phyloP scores from a whole-genome alignment of 2,797 vertebrate species.

The Anguilla anguilla region DNA sequence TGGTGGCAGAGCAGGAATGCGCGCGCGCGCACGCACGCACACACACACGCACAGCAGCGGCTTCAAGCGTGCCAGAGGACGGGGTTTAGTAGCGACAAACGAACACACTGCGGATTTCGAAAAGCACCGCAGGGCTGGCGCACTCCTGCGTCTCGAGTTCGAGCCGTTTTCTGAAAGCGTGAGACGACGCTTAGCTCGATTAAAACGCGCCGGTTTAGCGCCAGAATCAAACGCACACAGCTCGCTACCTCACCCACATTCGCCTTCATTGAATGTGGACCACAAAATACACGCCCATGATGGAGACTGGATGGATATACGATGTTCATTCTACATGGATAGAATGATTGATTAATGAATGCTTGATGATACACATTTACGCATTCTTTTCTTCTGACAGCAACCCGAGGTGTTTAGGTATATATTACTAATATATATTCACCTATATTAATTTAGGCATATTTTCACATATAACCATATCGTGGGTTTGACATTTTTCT shows the following conservation, averaged over 20 bases:
- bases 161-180: neutral
- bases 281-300: neutral
- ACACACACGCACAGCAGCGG: neutral
- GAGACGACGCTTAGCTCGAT: neutral
- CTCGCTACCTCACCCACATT: neutral
- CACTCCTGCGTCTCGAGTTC: neutral
- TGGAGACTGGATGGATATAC: neutral
- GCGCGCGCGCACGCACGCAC: neutral
- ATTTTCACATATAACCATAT: too few relatives aligned
- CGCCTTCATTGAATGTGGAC: neutral
- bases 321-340: neutral
- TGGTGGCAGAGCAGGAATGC: neutral
- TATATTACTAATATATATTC: too few relatives aligned
- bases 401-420: too few relatives aligned
- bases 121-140: neutral
- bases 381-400: too few relatives aligned
- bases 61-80: neutral
- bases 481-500: neutral
- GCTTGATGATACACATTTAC: too few relatives aligned
- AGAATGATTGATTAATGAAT: neutral
- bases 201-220: neutral
- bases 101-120: neutral
- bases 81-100: neutral
- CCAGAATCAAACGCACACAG: neutral
- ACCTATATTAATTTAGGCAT: too few relatives aligned